Evolutionary conservation across 1,140 invertebrate genomes (phyloP), one percentile per base, ranked within the genome.

Genomic region (Habropoda laboriosa): DNA sequence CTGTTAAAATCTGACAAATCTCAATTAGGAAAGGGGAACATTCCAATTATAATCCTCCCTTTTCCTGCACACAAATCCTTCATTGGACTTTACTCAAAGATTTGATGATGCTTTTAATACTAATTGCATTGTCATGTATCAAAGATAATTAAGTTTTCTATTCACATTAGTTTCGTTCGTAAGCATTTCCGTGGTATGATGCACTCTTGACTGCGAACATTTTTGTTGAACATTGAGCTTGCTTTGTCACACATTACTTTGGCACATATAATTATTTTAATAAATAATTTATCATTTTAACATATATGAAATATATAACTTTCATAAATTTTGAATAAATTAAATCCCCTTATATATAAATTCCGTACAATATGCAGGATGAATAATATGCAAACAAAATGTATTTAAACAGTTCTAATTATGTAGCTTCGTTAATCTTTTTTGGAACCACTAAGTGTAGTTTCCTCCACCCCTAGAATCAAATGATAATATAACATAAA

Each of bases 211-310:
- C 71, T 47, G 32, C 35, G 47, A 51, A 60, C 18, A n/a, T 38
- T 51, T n/a, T 38, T 21, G 21, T 61, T 61, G 24, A 71, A n/a
- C n/a, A n/a, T n/a, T n/a, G n/a, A n/a, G n/a, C n/a, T n/a, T n/a
- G n/a, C n/a, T n/a, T n/a, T 60, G 75, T 78, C 75, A 78, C 75
- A 78, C 75, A 78, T 78, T 78, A 78, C 75, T 68, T 64, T 40
- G 27, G 2, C 16, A 40, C 24, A 5, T 42, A 40, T 24, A 63
- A 21, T 38, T 40, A n/a, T 40, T 18, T 16, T n/a, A 66, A 35
- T 68, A 51, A 49, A 51, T 51, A 51, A 49, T 6, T 35, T 16
- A 35, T 49, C 35, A 13, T 58, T 5, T 16, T 57, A 24, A 72
- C 12, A 49, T 35, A 57, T 30, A n/a, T 38, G 0, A 8, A n/a